Conservation (phyloP, 2,888 invertebrate species). For the Rhagophthalmus giganteus region DNA sequence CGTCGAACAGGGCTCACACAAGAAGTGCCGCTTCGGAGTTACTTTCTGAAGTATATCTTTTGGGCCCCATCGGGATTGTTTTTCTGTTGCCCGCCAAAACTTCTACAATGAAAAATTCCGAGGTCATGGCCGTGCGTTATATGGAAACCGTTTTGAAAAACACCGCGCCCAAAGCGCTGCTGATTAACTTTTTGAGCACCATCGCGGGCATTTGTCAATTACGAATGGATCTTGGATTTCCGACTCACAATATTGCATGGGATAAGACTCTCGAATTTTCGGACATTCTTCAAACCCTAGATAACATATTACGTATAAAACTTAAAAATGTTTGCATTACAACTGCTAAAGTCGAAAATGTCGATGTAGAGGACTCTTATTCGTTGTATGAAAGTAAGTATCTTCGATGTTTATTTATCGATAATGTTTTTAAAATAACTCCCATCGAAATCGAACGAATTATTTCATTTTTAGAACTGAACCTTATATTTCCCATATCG, state of each 20-base stretch:
- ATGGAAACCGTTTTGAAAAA: neutral
- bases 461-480: constrained; percentile 47
- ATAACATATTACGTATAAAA: neutral
- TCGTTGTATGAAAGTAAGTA: too few species aligned
- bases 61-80: neutral
- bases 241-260: neutral
- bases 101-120: neutral
- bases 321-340: neutral
- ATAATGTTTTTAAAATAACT: too few species aligned
- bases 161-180: neutral
- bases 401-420: too few species aligned
- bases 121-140: neutral
- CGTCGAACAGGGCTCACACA: neutral
- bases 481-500: constrained; percentile 45
- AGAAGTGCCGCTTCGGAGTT: neutral
- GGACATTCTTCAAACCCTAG: neutral
- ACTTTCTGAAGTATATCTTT: neutral
- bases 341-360: too few species aligned
- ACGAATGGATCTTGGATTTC: neutral
- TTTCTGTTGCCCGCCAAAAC: neutral
- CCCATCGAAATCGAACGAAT: too few species aligned
- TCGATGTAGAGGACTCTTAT: too few species aligned
- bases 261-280: neutral
- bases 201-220: neutral
- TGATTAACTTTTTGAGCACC: neutral